Conservation (phyloP, 2,888 invertebrate species). For the Orthonevra nobilis region DNA sequence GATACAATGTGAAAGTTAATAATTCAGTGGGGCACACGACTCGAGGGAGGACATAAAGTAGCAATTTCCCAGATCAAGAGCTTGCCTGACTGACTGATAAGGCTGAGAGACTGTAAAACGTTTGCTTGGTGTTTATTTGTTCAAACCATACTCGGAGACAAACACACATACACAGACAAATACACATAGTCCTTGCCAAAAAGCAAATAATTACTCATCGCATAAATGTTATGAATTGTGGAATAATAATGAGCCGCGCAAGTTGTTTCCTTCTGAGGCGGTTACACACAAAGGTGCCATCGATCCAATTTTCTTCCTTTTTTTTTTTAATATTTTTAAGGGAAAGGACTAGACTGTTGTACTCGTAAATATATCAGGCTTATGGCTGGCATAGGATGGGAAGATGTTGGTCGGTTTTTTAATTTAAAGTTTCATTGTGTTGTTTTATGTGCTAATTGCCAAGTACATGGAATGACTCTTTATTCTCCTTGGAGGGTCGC, state of each 20-base stretch:
- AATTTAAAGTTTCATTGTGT: conserved; percentile 57
- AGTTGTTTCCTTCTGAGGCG: conserved; percentile 26
- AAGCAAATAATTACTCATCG: conserved; percentile 66
- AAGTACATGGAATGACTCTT: conserved; percentile 59
- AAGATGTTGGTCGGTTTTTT: conserved; percentile 35
- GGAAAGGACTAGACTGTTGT: conserved; percentile 31
- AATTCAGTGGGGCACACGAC: conserved; percentile 24
- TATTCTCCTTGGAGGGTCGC: conserved; percentile 29
- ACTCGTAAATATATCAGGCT: conserved; percentile 16
- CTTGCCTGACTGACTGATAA: conserved; percentile 35
- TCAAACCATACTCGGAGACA: conserved; percentile 17
- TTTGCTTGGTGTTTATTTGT: conserved; percentile 54
- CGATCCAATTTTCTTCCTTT: conserved; percentile 44
- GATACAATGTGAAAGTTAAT: too few relatives aligned
- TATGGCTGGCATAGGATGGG: conserved; percentile 34
- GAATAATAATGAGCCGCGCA: conserved; percentile 59
- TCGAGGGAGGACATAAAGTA: conserved; percentile 28
- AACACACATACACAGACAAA: conserved; percentile 26
- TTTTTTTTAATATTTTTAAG: background rate
- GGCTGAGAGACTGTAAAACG: conserved; percentile 32
- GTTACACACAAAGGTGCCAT: conserved; percentile 52
- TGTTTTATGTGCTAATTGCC: conserved; percentile 59
- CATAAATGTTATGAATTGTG: conserved; percentile 62
- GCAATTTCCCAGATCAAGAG: conserved; percentile 26
- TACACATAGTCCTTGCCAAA: conserved; percentile 55